A percentile compares a stretch with the other conserved stretches of the same genome.
Evolutionary conservation across 1,140 invertebrate genomes (phyloP).

Genomic region (Sogatella furcifera): DNA sequence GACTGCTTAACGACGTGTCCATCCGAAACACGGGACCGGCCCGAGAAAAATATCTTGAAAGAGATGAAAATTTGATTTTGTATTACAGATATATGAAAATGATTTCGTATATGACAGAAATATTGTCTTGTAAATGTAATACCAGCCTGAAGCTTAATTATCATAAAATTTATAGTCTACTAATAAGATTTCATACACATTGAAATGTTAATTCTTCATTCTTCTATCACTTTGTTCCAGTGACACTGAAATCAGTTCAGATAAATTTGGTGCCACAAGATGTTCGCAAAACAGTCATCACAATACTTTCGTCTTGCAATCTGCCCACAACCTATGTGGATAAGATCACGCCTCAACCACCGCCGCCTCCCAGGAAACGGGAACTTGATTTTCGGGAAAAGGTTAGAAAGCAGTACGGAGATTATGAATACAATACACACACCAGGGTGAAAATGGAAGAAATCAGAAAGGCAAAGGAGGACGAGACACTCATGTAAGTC

Average conservation of each 20-base stretch:
- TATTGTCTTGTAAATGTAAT: too few species aligned
- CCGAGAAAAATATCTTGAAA: too few species aligned
- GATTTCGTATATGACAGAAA: too few species aligned
- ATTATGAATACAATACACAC: background rate
- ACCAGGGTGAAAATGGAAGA: slow-evolving; percentile 1
- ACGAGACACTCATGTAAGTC: slow-evolving; percentile 1
- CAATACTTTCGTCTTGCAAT: slow-evolving; percentile 68
- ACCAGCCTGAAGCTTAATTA: too few species aligned
- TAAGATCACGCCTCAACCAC: slow-evolving; percentile 39
- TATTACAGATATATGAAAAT: too few species aligned
- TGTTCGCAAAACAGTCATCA: slow-evolving; percentile 59
- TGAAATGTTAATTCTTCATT: too few species aligned
- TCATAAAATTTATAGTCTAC: too few species aligned
- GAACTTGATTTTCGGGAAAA: slow-evolving; percentile 8
- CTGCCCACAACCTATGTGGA: slow-evolving; percentile 75
- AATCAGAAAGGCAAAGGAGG: slow-evolving; percentile 10
- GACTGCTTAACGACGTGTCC: too few species aligned
- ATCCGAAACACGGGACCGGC: too few species aligned
- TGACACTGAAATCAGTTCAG: slow-evolving; percentile 57
- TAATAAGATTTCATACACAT: too few species aligned
- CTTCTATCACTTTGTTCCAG: slow-evolving; percentile 31
- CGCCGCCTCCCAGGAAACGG: background rate
- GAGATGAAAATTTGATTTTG: too few species aligned
- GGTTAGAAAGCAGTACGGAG: background rate
- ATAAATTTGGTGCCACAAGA: slow-evolving; percentile 55